Evolutionary conservation across 2,797 vertebrate genomes (phyloP), one percentile per base, ranked within the genome.

Genomic region (Sphenopsis melanotis): DNA sequence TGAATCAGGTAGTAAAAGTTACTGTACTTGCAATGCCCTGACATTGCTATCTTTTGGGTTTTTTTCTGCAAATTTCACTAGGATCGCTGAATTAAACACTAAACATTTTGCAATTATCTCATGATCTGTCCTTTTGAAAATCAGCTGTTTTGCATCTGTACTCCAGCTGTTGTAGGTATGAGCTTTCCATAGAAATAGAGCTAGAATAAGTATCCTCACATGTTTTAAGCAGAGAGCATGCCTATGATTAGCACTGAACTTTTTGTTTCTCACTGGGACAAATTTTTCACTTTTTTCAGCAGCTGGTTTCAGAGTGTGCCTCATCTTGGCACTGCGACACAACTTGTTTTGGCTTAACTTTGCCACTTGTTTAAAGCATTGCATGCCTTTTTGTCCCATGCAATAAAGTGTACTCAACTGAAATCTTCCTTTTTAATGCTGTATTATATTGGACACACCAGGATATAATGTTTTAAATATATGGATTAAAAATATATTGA

Each of bases 1-100:
- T 85, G 52, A 90, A 80, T 81, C 84, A 91, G 93, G 93, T 85
- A 95, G 81, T 92, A 93, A 36, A 87, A 69, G 22, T 61, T 56
- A 49, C 36, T 55, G 34, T 44, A 61, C 14, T 94, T 78, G 32
- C 68, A 87, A 4, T 83, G 64, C 64, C 85, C 65, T 66, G 39
- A 19, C 30, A 18, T 24, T 75, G 32, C 46, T 77, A 10, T 50
- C 70, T 34, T 32, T 68, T 10, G 6, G 6, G 18, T 12, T 41
- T 41, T 61, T 74, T 34, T 9, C 22, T 85, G 29, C 23, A 61
- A 79, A 52, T 72, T 87, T 63, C 20, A 39, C 69, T 66, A 27
- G 47, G n/a, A 60, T 80, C 0, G 1, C 56, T 77, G 78, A 60
- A 75, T 86, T 87, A 69, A 96, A 44, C 18, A 15, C 30, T 64